Percentiles rank a stretch among this genome's conserved stretches.
Conservation (phyloP, 2,797 vertebrate species). For the Brachyalestes nurse region DNA sequence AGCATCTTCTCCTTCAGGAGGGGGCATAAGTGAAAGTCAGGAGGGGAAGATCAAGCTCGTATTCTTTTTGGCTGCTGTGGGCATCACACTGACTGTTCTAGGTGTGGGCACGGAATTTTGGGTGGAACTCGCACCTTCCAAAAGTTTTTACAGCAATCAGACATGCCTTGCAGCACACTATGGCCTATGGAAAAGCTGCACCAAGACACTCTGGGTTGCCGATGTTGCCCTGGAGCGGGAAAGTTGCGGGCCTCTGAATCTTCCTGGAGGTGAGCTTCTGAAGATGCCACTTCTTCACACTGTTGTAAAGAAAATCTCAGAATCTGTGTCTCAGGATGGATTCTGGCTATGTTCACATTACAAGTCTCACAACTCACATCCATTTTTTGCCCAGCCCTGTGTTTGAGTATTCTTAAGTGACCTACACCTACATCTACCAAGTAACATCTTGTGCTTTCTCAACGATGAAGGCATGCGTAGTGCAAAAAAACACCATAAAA, state of each 20-base stretch:
- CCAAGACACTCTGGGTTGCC: slow-evolving; percentile 74
- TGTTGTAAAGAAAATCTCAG: background rate
- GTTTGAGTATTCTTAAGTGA: background rate
- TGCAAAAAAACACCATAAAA: background rate
- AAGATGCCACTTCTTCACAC: background rate
- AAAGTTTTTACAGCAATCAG: slow-evolving; percentile 67
- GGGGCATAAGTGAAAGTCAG: slow-evolving; percentile 76
- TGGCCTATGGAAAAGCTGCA: slow-evolving; percentile 80
- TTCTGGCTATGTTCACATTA: background rate
- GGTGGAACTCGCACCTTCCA: slow-evolving; percentile 78
- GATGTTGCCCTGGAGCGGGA: slow-evolving; percentile 69
- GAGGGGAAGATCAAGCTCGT: slow-evolving; percentile 84
- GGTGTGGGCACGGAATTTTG: slow-evolving; percentile 83
- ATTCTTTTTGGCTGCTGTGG: slow-evolving; percentile 72
- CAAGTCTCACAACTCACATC: background rate
- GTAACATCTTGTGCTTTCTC: background rate
- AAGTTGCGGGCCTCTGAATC: slow-evolving; percentile 75
- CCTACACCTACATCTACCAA: background rate
- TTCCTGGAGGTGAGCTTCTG: slow-evolving; percentile 74
- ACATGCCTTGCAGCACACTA: slow-evolving; percentile 76
- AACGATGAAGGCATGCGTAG: background rate
- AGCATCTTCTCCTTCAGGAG: slow-evolving; percentile 55
- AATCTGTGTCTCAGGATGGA: background rate
- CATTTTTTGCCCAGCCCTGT: background rate
- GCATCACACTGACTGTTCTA: slow-evolving; percentile 76